Percentiles rank a stretch among this genome's conserved stretches.
phyloP scores from a whole-genome alignment of 2,888 invertebrate species.

The Andrena hattorfiana region DNA sequence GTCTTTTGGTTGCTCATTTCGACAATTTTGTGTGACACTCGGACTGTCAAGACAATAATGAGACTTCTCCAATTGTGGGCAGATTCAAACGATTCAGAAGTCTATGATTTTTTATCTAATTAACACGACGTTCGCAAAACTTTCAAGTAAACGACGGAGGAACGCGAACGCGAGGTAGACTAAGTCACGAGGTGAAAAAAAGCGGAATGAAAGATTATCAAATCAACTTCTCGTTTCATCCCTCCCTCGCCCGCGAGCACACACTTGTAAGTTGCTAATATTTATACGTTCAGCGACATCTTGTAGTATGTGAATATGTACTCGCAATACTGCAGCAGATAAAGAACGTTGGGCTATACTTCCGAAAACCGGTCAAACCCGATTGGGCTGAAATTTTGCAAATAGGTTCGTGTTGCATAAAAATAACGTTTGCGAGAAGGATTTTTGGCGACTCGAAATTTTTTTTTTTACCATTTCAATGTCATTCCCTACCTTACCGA shows the following conservation, averaged over 20 bases:
- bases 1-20: constrained; percentile 79
- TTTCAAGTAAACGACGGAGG: not conserved
- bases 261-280: constrained; percentile 32
- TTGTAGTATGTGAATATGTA: constrained; percentile 9
- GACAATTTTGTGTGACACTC: constrained; percentile 41
- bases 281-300: constrained; percentile 54
- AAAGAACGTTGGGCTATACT: constrained; percentile 7
- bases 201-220: constrained; percentile 40
- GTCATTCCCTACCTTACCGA: too few species aligned
- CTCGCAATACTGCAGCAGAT: not conserved
- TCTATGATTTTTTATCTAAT: not conserved
- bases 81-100: not conserved
- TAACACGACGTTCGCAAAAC: not conserved
- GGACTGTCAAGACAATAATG: constrained; percentile 6
- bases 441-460: too few species aligned
- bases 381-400: too few species aligned
- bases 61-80: not conserved
- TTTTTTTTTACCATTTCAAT: too few species aligned
- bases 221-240: constrained; percentile 34
- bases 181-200: constrained; percentile 30
- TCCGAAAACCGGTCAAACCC: too few species aligned
- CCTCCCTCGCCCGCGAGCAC: constrained; percentile 36
- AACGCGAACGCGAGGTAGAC: not conserved
- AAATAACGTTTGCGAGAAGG: too few species aligned
- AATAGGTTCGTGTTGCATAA: too few species aligned